Evolutionary conservation across 23 tunicate species (phyloP).

Genomic region (Oikopleura dioica): DNA sequence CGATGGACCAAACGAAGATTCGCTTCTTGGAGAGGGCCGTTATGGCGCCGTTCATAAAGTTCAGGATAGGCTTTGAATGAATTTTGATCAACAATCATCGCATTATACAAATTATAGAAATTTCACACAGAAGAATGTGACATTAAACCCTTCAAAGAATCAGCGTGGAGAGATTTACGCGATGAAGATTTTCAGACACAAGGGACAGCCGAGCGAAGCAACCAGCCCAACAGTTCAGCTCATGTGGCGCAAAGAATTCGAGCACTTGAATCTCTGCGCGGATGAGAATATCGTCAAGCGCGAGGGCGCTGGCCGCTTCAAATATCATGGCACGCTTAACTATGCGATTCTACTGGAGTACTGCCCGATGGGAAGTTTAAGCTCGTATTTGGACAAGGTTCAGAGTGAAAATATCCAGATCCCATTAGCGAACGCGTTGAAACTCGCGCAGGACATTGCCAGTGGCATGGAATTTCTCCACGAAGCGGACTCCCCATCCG

Average conservation of each 20-base stretch:
- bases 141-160: too few species aligned
- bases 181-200: constrained; percentile 6
- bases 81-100: too few species aligned
- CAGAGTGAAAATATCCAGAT: neutral
- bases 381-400: neutral
- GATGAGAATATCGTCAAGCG: neutral
- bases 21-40: constrained; percentile 5
- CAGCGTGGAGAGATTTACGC: neutral
- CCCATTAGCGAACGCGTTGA: neutral
- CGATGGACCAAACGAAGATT: neutral
- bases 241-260: constrained; percentile 10
- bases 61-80: neutral
- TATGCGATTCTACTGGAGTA: constrained; percentile 7
- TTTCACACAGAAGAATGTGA: too few species aligned
- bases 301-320: neutral
- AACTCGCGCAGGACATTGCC: constrained; percentile 3
- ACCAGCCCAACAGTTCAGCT: neutral
- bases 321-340: neutral
- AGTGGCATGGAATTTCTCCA: neutral
- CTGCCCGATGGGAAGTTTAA: neutral
- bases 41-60: constrained; percentile 2
- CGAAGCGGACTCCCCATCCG: neutral
- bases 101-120: too few species aligned
- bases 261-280: neutral
- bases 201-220: neutral